These are phyloP conservation scores for Planococcus citri DNA, from an alignment of 1,140 invertebrate genomes.

Conservation along the genomic window DNA sequence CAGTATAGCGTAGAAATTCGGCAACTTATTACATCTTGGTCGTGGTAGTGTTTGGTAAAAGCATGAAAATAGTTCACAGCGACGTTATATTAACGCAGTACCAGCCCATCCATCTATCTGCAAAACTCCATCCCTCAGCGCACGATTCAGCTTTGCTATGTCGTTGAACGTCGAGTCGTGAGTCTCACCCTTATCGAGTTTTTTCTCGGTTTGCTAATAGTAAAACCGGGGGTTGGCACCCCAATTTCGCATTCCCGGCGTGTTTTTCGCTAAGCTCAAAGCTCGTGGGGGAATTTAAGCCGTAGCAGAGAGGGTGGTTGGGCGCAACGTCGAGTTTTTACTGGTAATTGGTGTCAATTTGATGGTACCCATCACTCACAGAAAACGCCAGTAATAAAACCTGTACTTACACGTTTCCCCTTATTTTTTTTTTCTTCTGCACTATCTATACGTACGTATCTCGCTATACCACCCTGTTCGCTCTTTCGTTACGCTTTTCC, in stretches of 20 bases:
- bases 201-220: neutral
- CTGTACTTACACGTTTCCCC: conserved; percentile 13
- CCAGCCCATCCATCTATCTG: too few relatives aligned
- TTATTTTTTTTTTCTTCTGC: neutral
- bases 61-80: neutral
- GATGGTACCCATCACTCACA: conserved; percentile 17
- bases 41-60: too few relatives aligned
- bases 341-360: conserved; percentile 20
- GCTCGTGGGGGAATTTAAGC: neutral
- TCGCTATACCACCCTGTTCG: too few relatives aligned
- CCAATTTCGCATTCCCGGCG: neutral
- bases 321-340: conserved; percentile 11
- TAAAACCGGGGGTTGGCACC: conserved; percentile 9
- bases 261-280: neutral
- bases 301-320: neutral
- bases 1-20: too few relatives aligned
- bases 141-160: too few relatives aligned
- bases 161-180: too few relatives aligned
- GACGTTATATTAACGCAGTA: neutral
- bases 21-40: neutral
- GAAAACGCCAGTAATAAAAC: conserved; percentile 19
- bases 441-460: too few relatives aligned
- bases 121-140: too few relatives aligned
- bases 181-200: neutral
- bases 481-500: neutral